These are phyloP conservation scores for Philereme transversata DNA, from an alignment of 2,888 invertebrate genomes.

Conservation along the genomic window DNA sequence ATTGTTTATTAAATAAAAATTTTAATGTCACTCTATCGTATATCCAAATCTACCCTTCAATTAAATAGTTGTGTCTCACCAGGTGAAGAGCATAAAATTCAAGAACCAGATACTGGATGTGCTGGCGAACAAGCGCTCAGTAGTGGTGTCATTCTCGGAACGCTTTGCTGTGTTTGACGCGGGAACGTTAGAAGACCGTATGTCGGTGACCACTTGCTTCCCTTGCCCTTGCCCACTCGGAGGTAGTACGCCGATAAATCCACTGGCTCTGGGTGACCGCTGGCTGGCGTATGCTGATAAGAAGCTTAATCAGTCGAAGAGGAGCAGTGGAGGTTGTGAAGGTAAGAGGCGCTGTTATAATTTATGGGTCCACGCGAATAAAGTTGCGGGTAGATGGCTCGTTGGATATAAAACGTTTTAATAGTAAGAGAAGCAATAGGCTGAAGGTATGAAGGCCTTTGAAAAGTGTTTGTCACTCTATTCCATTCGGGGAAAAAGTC, in stretches of 20 bases:
- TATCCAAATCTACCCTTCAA: too few species aligned
- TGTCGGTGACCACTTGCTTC: slow-evolving; percentile 95
- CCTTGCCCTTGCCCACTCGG: slow-evolving; percentile 91
- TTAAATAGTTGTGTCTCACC: slow-evolving; percentile 13
- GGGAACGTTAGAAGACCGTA: slow-evolving; percentile 92
- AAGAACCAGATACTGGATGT: slow-evolving; percentile 95
- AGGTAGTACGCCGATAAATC: slow-evolving; percentile 84
- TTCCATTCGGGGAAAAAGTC: too few species aligned
- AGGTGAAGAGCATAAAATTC: slow-evolving; percentile 96
- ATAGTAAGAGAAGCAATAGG: too few species aligned
- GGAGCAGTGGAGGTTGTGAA: slow-evolving; percentile 93
- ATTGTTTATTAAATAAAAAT: too few species aligned
- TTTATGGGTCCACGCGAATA: too few species aligned
- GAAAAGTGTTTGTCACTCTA: too few species aligned
- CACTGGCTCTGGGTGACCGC: slow-evolving; percentile 93
- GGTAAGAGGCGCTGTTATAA: slow-evolving; percentile 60
- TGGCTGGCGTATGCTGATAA: slow-evolving; percentile 95
- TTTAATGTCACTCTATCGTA: too few species aligned
- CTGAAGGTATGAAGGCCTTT: too few species aligned
- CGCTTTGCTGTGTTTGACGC: slow-evolving; percentile 96
- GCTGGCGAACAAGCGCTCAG: slow-evolving; percentile 93
- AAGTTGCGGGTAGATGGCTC: too few species aligned
- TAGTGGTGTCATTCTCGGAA: slow-evolving; percentile 95
- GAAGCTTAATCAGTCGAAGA: slow-evolving; percentile 89
- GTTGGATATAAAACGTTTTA: too few species aligned